Conservation (phyloP, 2,797 vertebrate genomes). For the Benthosema pterotum region DNA sequence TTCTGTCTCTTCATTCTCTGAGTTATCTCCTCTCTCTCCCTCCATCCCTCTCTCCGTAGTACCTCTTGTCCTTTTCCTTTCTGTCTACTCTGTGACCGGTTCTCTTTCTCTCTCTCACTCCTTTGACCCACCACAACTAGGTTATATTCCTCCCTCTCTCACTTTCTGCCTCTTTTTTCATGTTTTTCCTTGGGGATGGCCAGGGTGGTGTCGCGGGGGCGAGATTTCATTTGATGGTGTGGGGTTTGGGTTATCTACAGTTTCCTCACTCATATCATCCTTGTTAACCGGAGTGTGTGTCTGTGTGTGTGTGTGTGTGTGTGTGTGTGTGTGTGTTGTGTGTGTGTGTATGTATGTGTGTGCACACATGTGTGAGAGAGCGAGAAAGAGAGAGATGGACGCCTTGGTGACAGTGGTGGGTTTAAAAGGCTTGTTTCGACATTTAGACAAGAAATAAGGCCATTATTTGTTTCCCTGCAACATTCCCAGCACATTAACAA, state of each 20-base stretch:
- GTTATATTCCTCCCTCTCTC: constrained; percentile 1
- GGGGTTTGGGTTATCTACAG: constrained; percentile 63
- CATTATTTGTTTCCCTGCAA: constrained; percentile 27
- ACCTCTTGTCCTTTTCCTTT: not conserved
- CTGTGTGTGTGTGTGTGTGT: constrained; percentile 13
- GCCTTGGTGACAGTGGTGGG: constrained; percentile 18
- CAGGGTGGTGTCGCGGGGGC: constrained; percentile 60
- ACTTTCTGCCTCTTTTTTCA: no score
- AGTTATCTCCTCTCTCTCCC: constrained; percentile 44
- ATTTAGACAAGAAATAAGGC: constrained; percentile 18
- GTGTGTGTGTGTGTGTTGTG: constrained; percentile 10
- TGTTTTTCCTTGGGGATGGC: constrained; percentile 64
- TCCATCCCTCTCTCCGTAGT: constrained; percentile 15
- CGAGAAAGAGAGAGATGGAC: not conserved
- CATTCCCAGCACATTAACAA: constrained; percentile 24
- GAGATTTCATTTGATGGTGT: constrained; percentile 41
- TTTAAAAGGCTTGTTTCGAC: constrained; percentile 18
- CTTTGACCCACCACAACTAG: constrained; percentile 4
- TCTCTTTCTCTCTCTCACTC: constrained; percentile 39
- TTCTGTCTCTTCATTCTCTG: constrained; percentile 58
- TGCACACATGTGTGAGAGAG: constrained; percentile 10
- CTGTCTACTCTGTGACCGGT: not conserved
- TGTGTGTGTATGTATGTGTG: not conserved
- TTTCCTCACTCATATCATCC: constrained; percentile 57
- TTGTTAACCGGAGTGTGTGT: constrained; percentile 58